Base-by-base conservation (phyloP, 2,797 vertebrate genomes). In the Hippopotamyrus pictus region DNA sequence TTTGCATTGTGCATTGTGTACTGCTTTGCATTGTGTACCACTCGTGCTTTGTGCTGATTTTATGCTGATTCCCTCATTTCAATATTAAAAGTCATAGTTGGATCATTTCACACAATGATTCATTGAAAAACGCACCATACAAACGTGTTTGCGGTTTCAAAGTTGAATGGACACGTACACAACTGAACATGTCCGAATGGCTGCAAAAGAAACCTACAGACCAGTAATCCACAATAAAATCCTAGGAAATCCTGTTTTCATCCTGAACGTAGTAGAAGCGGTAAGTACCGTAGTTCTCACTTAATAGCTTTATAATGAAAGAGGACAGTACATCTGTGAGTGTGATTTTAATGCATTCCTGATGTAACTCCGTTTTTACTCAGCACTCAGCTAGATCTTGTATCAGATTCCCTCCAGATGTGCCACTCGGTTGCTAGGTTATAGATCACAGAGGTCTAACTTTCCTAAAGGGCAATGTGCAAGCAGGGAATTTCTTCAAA, bases 281-380 rank as follows among this genome's bases (percentile, higher is more conserved):
- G 17, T 41, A 44, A 82, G 41, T n/a, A 46, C 37, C 46, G 37
- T 82, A 44, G 14, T 82, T 44, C 37, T n/a, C 76, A 82, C 76
- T 46, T 73, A 73, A 73, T 14, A 73, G 29, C 29, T 73, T 44
- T 46, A 41, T 82, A 46, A 82, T 82, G 76, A 82, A 82, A 86
- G 48, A 33, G 17, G 84, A 51, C 51, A 86, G 82, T 48, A 25
- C 82, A 85, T 85, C 44, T 51, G n/a, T 51, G 82, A 51, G 46
- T 85, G 44, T 85, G 82, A 25, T 50, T 85, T 50, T 85, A 48
- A 85, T 48, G 82, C 82, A 51, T 48, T 85, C 82, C 76, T 85
- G n/a, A 50, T 51, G 82, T 29, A 46, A 82, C 19, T 46, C 44
- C 5, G 19, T 7, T 73, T 46, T 82, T 44, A 46, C 76, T 44